A percentile compares a stretch with the other conserved stretches of the same genome.
Evolutionary conservation across 1,140 invertebrate species (phyloP).

Genomic region (Tetranychus urticae): DNA sequence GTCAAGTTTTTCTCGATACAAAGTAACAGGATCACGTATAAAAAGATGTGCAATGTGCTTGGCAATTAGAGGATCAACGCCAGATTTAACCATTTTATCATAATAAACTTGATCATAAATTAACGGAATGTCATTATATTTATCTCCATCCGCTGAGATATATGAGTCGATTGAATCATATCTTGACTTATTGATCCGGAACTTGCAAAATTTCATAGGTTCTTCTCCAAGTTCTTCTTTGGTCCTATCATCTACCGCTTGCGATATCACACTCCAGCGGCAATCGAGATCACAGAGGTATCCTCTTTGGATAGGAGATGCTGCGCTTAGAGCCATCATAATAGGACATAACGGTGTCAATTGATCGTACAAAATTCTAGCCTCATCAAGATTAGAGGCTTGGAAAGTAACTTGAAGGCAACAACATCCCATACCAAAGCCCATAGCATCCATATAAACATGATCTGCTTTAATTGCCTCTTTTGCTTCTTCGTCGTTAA

Average conservation of each 20-base stretch:
- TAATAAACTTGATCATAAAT: slow-evolving; percentile 64
- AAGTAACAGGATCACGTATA: slow-evolving; percentile 82
- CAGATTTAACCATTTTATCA: slow-evolving; percentile 50
- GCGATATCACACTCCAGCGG: slow-evolving; percentile 83
- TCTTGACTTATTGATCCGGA: slow-evolving; percentile 78
- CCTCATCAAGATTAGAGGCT: slow-evolving; percentile 90
- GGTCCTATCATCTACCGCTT: slow-evolving; percentile 85
- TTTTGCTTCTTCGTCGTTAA: slow-evolving; percentile 31
- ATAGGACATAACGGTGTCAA: slow-evolving; percentile 90
- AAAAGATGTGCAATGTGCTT: slow-evolving; percentile 89
- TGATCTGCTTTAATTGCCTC: slow-evolving; percentile 49
- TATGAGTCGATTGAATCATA: slow-evolving; percentile 97
- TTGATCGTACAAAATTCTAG: slow-evolving; percentile 86
- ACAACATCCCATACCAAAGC: slow-evolving; percentile 97
- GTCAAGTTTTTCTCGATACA: slow-evolving; percentile 86
- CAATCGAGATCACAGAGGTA: slow-evolving; percentile 85
- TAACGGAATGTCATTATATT: slow-evolving; percentile 75
- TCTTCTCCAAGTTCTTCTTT: slow-evolving; percentile 56
- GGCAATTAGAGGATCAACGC: slow-evolving; percentile 65
- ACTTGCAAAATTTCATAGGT: slow-evolving; percentile 23
- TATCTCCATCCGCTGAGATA: slow-evolving; percentile 57
- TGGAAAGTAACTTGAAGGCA: slow-evolving; percentile 90
- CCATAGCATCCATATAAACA: slow-evolving; percentile 95
- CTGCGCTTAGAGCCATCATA: slow-evolving; percentile 82
- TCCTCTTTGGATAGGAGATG: slow-evolving; percentile 78